Evolutionary conservation across 2,113 vertebrate species (phyloP), one percentile per base, ranked within the genome.

Genomic region (Empidonax traillii): DNA sequence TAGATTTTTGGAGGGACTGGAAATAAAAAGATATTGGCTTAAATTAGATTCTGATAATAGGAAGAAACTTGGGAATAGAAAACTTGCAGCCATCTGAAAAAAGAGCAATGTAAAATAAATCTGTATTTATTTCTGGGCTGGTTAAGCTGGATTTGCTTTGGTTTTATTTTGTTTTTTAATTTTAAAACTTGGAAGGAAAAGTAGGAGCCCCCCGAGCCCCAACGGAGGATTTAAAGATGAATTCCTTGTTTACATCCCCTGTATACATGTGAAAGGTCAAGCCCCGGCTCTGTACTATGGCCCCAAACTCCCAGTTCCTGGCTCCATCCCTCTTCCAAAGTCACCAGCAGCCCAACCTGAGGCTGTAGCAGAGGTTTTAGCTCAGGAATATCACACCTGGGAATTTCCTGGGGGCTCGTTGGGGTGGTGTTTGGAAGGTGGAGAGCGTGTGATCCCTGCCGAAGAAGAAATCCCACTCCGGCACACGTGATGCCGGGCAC

Each of bases 201-300:
- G 14, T 5, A 51, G 59, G 17, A 25, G 14, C 81, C 28, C 43
- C 46, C 33, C 12, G 47, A 51, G 52, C 27, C 28, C 61, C 2
- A 3, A 30, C 0, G 2, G 37, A 31, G 73, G 23, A 80, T 52
- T 37, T 62, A 76, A 61, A 66, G 37, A 79, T 30, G 8, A 88
- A 94, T 62, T 91, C 85, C 83, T 75, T 87, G 94, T 97, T 95
- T 95, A 96, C 95, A 85, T 87, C 93, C 82, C 86, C 82, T 35
- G 76, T 21, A 18, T 56, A 3, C 37, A 46, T 2, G 37, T 67
- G 5, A 93, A 88, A 94, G 94, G 87, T 90, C 25, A 17, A 76
- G 53, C 19, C 72, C 47, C 1, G 4, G 55, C 41, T 66, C 46
- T 10, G 0, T 11, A 11, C 31, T 25, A 15, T 13, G 1, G 63